Conservation (phyloP, 2,797 vertebrate species). For the Molossus alvarezi region DNA sequence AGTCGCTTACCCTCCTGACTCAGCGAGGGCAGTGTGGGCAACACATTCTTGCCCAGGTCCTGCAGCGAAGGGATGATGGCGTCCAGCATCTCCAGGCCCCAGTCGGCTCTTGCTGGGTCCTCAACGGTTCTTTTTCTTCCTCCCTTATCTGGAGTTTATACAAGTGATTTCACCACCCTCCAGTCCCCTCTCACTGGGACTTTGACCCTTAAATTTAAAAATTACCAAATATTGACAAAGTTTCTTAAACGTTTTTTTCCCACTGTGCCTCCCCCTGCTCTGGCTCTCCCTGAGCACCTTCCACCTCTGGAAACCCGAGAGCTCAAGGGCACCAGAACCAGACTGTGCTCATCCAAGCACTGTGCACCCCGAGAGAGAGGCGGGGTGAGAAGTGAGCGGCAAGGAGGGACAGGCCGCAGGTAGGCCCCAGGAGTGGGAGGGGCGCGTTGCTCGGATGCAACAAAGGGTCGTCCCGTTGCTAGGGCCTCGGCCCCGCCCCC, state of each 20-base stretch:
- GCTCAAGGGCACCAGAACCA: background rate
- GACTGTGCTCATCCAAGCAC: background rate
- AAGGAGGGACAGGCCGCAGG: accelerated
- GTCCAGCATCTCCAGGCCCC: constrained; percentile 88
- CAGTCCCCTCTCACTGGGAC: background rate
- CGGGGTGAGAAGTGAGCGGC: background rate
- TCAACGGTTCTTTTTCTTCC: background rate
- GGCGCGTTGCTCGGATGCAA: constrained; percentile 56
- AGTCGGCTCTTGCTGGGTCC: background rate
- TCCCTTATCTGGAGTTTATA: constrained; percentile 3
- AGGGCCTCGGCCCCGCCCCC: background rate
- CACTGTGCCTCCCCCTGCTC: background rate
- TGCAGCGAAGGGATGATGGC: constrained; percentile 80
- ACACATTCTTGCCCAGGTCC: constrained; percentile 80
- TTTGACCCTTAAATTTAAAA: constrained; percentile 53
- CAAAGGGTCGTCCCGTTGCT: constrained; percentile 73
- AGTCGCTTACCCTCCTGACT: constrained; percentile 88
- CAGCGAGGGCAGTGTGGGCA: constrained; percentile 88
- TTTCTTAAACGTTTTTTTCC: background rate
- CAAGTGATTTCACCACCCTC: constrained; percentile 6
- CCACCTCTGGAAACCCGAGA: background rate
- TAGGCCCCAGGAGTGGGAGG: background rate
- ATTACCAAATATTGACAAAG: background rate
- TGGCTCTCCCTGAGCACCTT: background rate
- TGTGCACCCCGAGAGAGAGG: background rate